Conservation (phyloP, 2,113 vertebrate genomes). For the Hystrix brachyura region DNA sequence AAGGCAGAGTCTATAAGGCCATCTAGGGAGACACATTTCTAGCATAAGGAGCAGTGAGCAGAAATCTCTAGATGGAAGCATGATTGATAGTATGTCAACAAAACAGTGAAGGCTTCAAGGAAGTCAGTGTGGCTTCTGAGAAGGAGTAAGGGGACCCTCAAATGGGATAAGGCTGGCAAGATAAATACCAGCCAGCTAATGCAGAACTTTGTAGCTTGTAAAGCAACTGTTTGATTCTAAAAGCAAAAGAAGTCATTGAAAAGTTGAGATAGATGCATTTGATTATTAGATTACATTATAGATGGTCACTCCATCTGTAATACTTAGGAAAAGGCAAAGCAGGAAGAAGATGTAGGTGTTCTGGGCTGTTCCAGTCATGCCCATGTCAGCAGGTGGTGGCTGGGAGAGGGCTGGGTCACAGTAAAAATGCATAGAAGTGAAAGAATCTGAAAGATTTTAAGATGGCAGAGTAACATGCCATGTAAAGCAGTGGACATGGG, state of each 20-base stretch:
- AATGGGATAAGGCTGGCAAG: not conserved
- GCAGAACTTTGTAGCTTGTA: not conserved
- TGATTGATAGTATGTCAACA: no score
- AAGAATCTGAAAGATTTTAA: not conserved
- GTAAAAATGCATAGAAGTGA: not conserved
- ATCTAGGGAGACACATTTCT: not conserved
- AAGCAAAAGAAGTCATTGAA: not conserved
- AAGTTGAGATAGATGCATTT: not conserved
- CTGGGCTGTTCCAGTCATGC: rapidly evolving
- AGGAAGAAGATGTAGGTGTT: not conserved
- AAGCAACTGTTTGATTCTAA: not conserved
- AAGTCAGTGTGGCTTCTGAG: not conserved
- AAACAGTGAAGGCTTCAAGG: not conserved
- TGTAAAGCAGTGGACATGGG: not conserved
- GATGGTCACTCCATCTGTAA: not conserved
- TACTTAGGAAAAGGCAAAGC: not conserved
- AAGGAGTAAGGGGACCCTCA: not conserved
- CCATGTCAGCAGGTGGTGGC: not conserved
- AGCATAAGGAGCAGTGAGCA: not conserved
- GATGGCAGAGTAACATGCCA: not conserved
- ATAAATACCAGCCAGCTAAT: not conserved
- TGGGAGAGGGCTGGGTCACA: not conserved
- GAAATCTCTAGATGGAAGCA: not conserved
- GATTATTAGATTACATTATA: not conserved
- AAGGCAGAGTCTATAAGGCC: not conserved